A percentile compares a stretch with the other conserved stretches of the same genome.
These are phyloP conservation scores for Chrysina gloriosa DNA, from an alignment of 2,888 invertebrate genomes.

Conservation along the genomic window DNA sequence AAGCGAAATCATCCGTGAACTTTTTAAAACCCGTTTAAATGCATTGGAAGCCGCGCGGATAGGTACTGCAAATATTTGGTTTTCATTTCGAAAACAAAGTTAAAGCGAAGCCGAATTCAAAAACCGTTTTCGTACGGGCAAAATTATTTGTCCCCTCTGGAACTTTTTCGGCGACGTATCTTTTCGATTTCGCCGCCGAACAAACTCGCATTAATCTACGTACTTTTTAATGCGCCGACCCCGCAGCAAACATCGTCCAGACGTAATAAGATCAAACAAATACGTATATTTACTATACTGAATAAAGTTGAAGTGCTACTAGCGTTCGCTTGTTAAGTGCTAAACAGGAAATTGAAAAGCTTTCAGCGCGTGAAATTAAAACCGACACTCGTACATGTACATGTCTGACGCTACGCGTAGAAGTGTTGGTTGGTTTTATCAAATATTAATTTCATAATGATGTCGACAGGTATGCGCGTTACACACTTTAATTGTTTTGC, in stretches of 20 bases:
- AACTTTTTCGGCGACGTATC: constrained; percentile 11
- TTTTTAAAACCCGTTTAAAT: constrained; percentile 53
- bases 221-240: constrained; percentile 11
- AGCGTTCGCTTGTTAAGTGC: constrained; percentile 15
- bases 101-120: constrained; percentile 40
- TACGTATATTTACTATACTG: not conserved
- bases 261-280: not conserved
- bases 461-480: not conserved
- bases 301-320: constrained; percentile 14
- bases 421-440: not conserved
- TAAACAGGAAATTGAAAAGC: constrained; percentile 36
- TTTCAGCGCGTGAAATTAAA: constrained; percentile 30
- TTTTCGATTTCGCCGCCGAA: not conserved
- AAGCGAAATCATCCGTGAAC: constrained; percentile 48
- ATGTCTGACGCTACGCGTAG: not conserved
- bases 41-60: constrained; percentile 47
- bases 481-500: not conserved
- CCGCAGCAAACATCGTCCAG: not conserved
- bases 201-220: constrained; percentile 11
- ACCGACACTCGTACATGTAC: not conserved
- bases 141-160: constrained; percentile 3
- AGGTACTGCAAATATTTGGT: constrained; percentile 50
- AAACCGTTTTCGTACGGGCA: constrained; percentile 34
- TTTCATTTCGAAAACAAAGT: constrained; percentile 50
- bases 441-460: not conserved